These are phyloP conservation scores for Anthrax anthrax DNA, from an alignment of 2,888 invertebrate species.

Conservation along the genomic window DNA sequence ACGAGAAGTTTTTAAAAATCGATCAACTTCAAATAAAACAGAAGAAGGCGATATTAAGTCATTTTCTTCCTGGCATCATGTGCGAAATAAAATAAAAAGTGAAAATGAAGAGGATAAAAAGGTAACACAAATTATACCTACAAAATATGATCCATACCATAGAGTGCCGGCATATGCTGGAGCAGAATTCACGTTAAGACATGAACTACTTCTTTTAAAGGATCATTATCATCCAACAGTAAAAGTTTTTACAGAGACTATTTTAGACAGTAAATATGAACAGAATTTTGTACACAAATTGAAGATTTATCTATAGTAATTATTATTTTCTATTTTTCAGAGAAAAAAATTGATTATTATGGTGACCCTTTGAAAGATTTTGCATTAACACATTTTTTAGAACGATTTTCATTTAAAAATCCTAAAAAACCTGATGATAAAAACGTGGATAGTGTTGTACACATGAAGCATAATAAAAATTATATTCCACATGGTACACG, in stretches of 20 bases:
- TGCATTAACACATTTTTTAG: slow-evolving; percentile 77
- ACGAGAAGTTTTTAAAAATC: slow-evolving; percentile 16
- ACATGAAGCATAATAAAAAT: slow-evolving; percentile 35
- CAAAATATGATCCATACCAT: slow-evolving; percentile 49
- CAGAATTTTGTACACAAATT: not conserved
- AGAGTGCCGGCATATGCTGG: slow-evolving; percentile 80
- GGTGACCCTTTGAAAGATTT: slow-evolving; percentile 94
- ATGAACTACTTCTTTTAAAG: slow-evolving; percentile 59
- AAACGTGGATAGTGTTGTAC: slow-evolving; percentile 31
- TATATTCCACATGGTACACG: slow-evolving; percentile 57
- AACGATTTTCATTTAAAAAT: slow-evolving; percentile 92
- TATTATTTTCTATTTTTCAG: slow-evolving; percentile 30
- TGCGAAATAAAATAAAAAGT: slow-evolving; percentile 15
- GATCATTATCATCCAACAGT: slow-evolving; percentile 87
- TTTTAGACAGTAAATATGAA: slow-evolving; percentile 47
- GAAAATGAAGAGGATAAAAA: slow-evolving; percentile 10
- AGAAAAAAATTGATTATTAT: slow-evolving; percentile 61
- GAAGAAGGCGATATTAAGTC: not conserved
- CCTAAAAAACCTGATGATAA: slow-evolving; percentile 47
- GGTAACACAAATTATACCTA: slow-evolving; percentile 35
- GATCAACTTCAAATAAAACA: slow-evolving; percentile 15
- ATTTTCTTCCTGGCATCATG: slow-evolving; percentile 28
- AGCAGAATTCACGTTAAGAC: slow-evolving; percentile 52
- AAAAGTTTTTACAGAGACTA: slow-evolving; percentile 66
- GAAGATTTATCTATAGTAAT: not conserved